Base-by-base conservation (phyloP, 23 tunicate species). In the Trididemnum clinides region DNA sequence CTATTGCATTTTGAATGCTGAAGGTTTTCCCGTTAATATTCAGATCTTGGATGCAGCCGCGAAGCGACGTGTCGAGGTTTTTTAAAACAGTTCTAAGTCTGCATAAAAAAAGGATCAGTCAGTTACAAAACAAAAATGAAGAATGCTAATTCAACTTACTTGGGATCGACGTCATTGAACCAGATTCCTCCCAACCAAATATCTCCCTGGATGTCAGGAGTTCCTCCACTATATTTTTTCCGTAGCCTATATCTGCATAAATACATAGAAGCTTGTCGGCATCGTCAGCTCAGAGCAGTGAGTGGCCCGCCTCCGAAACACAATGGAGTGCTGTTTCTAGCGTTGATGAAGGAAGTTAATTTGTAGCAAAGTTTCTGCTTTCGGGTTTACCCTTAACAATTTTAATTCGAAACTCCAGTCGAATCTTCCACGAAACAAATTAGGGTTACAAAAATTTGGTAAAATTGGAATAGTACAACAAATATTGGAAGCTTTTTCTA, bases 151-250 rank as follows among this genome's bases (percentile, higher is more conserved):
- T 15, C 54, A 44, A 31, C 33, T 88, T 88, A 93, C 98, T 44
- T 81, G 21, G 82, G 84, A 36, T 73, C 39, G 64, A 81, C 51
- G 57, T 93, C 90, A 28, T 34, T 29, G 2, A 62, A 28, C 84
- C 87, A 87, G 49, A 82, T 39, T 44, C 98, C 98, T 31, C 98
- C 98, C 39, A 93, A 18, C 90, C 89, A 93, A 27, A 88, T 44
- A 39, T 88, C 90, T 28, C 98, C 90, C 26, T 32, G 26, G 2
- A 93, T 39, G 35, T 91, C 22, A n/a, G 66, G 66, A 10, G 37
- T n/a, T 66, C 37, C 75, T 3, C 36, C 75, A 3, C 12, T 66
- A 20, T 29, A 66, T 31, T 66, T 29, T 15, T 31, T 20, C n/a
- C 37, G 30, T 37, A 66, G 31, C 12, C 12, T 6, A n/a, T 66